A percentile compares a stretch with the other conserved stretches of the same genome.
phyloP scores from a whole-genome alignment of 2,797 vertebrate species.

The Lacerta viridis region DNA sequence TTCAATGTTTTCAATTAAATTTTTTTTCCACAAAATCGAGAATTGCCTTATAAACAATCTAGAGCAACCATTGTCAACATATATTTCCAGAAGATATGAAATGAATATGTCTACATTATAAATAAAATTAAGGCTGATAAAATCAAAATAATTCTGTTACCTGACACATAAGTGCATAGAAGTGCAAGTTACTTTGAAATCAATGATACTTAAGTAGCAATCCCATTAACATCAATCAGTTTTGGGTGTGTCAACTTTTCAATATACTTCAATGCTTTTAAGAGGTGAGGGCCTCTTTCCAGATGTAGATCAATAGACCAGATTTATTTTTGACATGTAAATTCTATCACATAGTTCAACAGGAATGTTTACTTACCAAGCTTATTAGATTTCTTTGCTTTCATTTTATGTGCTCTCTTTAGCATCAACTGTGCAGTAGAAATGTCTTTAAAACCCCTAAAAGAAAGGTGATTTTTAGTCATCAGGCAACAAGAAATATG shows the following conservation, averaged over 20 bases:
- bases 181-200: background rate
- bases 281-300: background rate
- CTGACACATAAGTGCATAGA: background rate
- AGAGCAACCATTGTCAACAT: background rate
- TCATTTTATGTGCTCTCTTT: conserved; percentile 94
- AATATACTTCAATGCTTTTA: background rate
- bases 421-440: conserved; percentile 91
- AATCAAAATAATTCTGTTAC: background rate
- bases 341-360: conserved; percentile 10
- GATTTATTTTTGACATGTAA: background rate
- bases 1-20: background rate
- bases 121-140: background rate
- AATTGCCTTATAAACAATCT: background rate
- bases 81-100: background rate
- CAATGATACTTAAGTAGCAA: background rate
- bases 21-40: background rate
- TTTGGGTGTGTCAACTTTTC: background rate
- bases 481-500: conserved; percentile 32
- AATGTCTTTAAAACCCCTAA: conserved; percentile 90
- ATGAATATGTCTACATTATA: background rate
- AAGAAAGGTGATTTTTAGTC: conserved; percentile 59
- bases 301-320: background rate
- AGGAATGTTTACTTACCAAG: conserved; percentile 80
- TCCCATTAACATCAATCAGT: background rate
- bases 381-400: conserved; percentile 83